Evolutionary conservation across 2,888 invertebrate species (phyloP).

Genomic region (Baronia brevicornis): DNA sequence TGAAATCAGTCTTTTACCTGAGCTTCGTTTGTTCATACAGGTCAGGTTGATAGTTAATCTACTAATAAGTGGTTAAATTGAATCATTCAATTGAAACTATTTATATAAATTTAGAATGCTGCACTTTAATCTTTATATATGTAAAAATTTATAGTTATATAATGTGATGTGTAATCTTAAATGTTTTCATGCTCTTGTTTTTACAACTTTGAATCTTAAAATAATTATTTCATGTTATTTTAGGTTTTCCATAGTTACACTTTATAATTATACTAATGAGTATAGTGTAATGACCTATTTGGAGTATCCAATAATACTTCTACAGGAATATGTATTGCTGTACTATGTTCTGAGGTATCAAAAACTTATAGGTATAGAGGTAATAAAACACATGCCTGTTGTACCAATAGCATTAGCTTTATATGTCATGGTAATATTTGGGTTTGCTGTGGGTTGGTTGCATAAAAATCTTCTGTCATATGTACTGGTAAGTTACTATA

Average conservation of each 20-base stretch:
- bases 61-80: no score
- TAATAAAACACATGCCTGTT: conserved; percentile 40
- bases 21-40: no score
- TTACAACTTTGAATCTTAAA: no score
- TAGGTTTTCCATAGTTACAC: conserved; percentile 87
- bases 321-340: conserved; percentile 84
- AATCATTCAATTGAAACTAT: no score
- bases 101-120: no score
- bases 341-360: conserved; percentile 82
- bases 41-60: no score
- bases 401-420: conserved; percentile 35
- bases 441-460: conserved; percentile 43
- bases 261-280: conserved; percentile 85
- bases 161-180: no score
- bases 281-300: conserved; percentile 86
- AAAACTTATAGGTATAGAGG: conserved; percentile 71
- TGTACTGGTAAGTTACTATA: conserved; percentile 78
- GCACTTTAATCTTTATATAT: no score
- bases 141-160: background rate
- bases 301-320: conserved; percentile 87
- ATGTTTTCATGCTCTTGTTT: no score
- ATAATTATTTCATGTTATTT: conserved; percentile 33
- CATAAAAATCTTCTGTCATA: conserved; percentile 72
- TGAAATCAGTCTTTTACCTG: no score
- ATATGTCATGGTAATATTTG: conserved; percentile 42